These are phyloP conservation scores for Mermis nigrescens DNA, from an alignment of 2,888 invertebrate genomes.

Conservation along the genomic window DNA sequence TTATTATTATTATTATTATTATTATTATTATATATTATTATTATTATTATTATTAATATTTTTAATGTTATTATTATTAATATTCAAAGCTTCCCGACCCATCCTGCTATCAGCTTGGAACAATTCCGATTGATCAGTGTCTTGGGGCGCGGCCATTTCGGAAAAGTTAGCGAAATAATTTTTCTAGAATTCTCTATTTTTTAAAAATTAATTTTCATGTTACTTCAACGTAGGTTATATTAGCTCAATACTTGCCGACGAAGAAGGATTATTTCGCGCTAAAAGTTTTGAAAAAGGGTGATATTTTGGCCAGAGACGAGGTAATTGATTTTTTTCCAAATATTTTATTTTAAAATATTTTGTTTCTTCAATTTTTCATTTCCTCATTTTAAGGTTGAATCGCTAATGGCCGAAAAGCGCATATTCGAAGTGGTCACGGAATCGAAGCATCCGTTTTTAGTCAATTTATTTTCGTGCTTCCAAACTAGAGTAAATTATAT, in stretches of 20 bases:
- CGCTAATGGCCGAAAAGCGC: slow-evolving; percentile 86
- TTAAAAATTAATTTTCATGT: background rate
- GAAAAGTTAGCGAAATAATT: slow-evolving; percentile 51
- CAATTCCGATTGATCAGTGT: slow-evolving; percentile 88
- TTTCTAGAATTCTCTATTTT: too few species aligned
- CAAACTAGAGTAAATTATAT: slow-evolving; percentile 70
- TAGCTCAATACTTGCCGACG: slow-evolving; percentile 75
- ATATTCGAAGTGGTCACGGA: slow-evolving; percentile 97
- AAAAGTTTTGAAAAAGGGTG: slow-evolving; percentile 96
- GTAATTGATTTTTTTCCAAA: too few species aligned
- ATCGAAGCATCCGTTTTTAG: slow-evolving; percentile 91
- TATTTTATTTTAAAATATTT: too few species aligned
- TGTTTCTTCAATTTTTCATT: background rate
- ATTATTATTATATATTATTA: too few species aligned
- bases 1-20: too few species aligned
- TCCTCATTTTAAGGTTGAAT: slow-evolving; percentile 47
- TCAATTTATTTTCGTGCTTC: slow-evolving; percentile 94
- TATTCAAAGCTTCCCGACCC: too few species aligned
- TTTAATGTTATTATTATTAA: too few species aligned
- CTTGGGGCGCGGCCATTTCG: slow-evolving; percentile 92
- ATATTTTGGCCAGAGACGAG: slow-evolving; percentile 93
- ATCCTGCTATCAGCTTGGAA: too few species aligned
- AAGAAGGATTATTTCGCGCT: slow-evolving; percentile 83
- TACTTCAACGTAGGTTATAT: slow-evolving; percentile 47
- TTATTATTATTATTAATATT: too few species aligned